Evolutionary conservation across 2,888 invertebrate genomes (phyloP).

Genomic region (Melieria crassipennis): DNA sequence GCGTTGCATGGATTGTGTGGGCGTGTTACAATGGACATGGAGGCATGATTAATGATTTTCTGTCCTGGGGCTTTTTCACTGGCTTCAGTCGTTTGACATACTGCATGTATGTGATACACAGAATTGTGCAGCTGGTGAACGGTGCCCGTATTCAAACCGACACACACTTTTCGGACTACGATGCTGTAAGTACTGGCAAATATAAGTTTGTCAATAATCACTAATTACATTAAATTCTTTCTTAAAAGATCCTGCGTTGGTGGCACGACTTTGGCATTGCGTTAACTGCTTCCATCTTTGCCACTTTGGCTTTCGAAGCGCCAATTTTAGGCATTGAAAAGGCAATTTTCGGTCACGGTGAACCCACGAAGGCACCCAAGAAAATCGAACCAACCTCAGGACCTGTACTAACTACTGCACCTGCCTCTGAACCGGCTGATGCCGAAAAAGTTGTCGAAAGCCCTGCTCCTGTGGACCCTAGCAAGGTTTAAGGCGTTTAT

Average conservation of each 20-base stretch:
- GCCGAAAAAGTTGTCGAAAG: background rate
- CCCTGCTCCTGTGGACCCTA: background rate
- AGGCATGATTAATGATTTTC: slow-evolving; percentile 60
- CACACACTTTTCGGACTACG: slow-evolving; percentile 61
- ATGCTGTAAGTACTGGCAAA: slow-evolving; percentile 52
- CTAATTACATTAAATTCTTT: background rate
- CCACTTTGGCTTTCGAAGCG: slow-evolving; percentile 67
- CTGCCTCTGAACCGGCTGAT: background rate
- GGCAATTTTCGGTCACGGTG: slow-evolving; percentile 53
- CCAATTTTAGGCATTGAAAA: slow-evolving; percentile 66
- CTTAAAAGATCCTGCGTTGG: slow-evolving; percentile 61
- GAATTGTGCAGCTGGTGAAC: slow-evolving; percentile 59
- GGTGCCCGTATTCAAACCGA: slow-evolving; percentile 57
- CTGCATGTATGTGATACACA: slow-evolving; percentile 63
- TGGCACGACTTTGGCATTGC: slow-evolving; percentile 66
- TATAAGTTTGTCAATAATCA: background rate
- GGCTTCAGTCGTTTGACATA: slow-evolving; percentile 61
- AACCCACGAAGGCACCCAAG: slow-evolving; percentile 44
- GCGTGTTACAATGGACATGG: slow-evolving; percentile 64
- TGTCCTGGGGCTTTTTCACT: slow-evolving; percentile 62
- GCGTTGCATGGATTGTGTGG: slow-evolving; percentile 64
- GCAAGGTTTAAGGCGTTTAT: too few relatives aligned
- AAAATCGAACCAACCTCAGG: slow-evolving; percentile 35
- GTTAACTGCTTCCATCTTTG: slow-evolving; percentile 62
- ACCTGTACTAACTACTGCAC: background rate